These are phyloP conservation scores for Agapostemon virescens DNA, from an alignment of 2,888 invertebrate genomes.

Conservation along the genomic window DNA sequence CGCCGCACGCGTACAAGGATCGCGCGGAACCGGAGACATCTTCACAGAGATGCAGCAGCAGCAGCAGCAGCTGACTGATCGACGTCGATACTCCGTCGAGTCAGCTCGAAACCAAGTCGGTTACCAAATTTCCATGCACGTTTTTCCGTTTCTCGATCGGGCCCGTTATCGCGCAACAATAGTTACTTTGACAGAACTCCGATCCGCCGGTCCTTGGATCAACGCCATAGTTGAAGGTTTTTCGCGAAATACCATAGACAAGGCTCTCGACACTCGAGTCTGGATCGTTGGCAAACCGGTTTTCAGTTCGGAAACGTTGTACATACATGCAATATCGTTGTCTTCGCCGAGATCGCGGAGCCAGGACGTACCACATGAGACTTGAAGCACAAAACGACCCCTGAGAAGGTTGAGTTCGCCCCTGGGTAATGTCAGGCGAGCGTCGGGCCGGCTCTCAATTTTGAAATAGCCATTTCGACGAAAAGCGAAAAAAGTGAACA, in stretches of 20 bases:
- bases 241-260: slow-evolving; percentile 1
- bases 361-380: slow-evolving; percentile 46
- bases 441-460: slow-evolving; percentile 85
- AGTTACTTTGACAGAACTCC: neutral
- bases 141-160: neutral
- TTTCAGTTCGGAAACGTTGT: slow-evolving; percentile 37
- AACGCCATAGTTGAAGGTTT: neutral
- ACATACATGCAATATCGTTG: slow-evolving; percentile 14
- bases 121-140: neutral
- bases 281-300: slow-evolving; percentile 30
- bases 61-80: slow-evolving; percentile 28
- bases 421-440: slow-evolving; percentile 79
- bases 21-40: neutral
- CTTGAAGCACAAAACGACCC: slow-evolving; percentile 57
- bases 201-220: slow-evolving; percentile 31
- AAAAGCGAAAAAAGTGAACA: slow-evolving; percentile 80
- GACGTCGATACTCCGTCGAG: slow-evolving; percentile 61
- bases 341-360: slow-evolving; percentile 37
- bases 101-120: neutral
- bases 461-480: slow-evolving; percentile 86
- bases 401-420: slow-evolving; percentile 68
- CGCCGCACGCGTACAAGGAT: slow-evolving; percentile 32
- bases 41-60: neutral
- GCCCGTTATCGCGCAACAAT: neutral
- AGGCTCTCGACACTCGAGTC: neutral